Evolutionary conservation across 2,113 vertebrate genomes (phyloP).

Genomic region (Oenanthe oenanthe): DNA sequence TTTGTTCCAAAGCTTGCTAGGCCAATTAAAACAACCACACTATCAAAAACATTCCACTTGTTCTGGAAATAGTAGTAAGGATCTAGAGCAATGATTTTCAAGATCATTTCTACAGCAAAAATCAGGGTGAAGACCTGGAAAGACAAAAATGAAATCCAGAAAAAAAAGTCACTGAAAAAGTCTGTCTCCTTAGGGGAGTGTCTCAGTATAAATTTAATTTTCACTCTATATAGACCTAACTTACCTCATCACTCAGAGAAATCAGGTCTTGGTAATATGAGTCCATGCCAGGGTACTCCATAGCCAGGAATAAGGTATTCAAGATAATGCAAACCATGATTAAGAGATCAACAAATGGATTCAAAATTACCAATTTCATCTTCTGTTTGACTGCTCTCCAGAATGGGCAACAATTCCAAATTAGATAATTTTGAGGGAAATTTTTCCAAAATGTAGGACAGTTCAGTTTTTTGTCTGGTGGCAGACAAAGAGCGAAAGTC

Average conservation of each 20-base stretch:
- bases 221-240: neutral
- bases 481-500: slow-evolving; percentile 48
- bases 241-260: slow-evolving; percentile 84
- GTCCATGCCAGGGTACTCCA: slow-evolving; percentile 84
- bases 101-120: slow-evolving; percentile 75
- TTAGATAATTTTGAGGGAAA: slow-evolving; percentile 81
- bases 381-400: slow-evolving; percentile 86
- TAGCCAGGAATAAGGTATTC: slow-evolving; percentile 91
- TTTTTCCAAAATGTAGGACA: slow-evolving; percentile 82
- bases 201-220: neutral
- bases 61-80: slow-evolving; percentile 78
- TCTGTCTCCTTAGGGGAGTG: neutral
- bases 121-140: slow-evolving; percentile 74
- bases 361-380: slow-evolving; percentile 83
- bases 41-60: slow-evolving; percentile 79
- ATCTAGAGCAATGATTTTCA: slow-evolving; percentile 78
- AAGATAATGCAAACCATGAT: slow-evolving; percentile 92
- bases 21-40: slow-evolving; percentile 67
- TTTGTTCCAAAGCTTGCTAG: neutral
- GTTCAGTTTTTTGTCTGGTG: slow-evolving; percentile 84
- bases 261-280: slow-evolving; percentile 68
- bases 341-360: slow-evolving; percentile 89
- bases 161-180: neutral
- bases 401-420: slow-evolving; percentile 86
- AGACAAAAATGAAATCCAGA: neutral